Base-by-base conservation (phyloP, 2,888 invertebrate species). In the Shargacucullia verbasci region DNA sequence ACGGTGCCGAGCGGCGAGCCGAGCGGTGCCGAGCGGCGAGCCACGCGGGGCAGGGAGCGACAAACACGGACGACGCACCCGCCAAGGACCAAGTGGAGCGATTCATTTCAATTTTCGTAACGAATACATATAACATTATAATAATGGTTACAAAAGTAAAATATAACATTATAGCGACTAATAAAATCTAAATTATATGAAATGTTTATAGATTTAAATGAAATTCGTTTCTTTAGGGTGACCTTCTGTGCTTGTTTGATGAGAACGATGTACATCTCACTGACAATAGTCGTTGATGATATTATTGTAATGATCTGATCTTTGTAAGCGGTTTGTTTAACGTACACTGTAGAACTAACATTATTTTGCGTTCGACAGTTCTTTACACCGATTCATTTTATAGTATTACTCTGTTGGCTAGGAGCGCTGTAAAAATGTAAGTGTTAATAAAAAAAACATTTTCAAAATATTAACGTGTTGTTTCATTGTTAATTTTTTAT, bases 381-480 rank as follows among this genome's bases (percentile, higher is more conserved):
- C 85, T 91, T 91, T 92, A 93, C 94, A 94, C 94, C 87, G 79
- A 89, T 92, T 92, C 84, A 89, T 90, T 94, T 94, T 89, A 90
- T 93, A 93, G 92, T 91, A 92, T 92, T 92, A 94, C 93, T 94
- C 89, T 93, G 94, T 94, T 94, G 93, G 94, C 93, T 94, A 94
- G 94, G 91, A 91, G 90, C 90, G 94, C 94, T 94, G 94, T 94
- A 94, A 94, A 94, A 92, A 93, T 94, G 92, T 94, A 94, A 94
- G 94, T 94, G 94, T 94, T 94, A 94, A 92, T 94, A 93, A 94
- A 94, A 92, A 93, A 94, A 94, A 93, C 92, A 93, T 93, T 94
- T 94, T 94, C 93, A 94, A 94, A 94, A 92, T 93, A 92, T 90
- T 89, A 92, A 83, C 83, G 72, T 78, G 84, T 82, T 82, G 88